Percentiles rank a stretch among this genome's conserved stretches.
Conservation (phyloP, 2,797 vertebrate genomes). For the Lerista edwardsae region DNA sequence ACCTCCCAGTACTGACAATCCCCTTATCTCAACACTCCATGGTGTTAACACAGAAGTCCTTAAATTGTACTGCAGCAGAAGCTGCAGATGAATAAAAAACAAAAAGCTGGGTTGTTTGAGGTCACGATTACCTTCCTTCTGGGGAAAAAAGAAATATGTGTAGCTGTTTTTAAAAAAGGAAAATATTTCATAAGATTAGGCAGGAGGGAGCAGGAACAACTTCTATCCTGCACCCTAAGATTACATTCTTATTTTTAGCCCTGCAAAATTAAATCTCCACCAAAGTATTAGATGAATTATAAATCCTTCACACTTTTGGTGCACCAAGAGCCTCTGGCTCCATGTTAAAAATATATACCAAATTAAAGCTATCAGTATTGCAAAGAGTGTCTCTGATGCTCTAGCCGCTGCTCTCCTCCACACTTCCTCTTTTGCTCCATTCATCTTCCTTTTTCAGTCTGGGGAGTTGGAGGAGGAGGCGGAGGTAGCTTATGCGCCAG, state of each 20-base stretch:
- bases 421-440: too few species aligned
- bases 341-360: neutral
- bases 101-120: neutral
- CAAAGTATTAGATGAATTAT: neutral
- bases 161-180: neutral
- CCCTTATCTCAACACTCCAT: neutral
- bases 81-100: neutral
- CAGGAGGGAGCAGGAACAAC: neutral
- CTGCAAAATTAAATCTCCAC: constrained; percentile 5
- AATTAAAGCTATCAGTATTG: neutral
- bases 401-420: too few species aligned
- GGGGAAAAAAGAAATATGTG: neutral
- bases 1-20: neutral
- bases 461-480: neutral
- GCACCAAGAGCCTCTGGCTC: neutral
- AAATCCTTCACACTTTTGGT: neutral
- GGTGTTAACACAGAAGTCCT: neutral
- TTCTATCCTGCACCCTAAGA: neutral
- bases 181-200: neutral
- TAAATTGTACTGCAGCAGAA: neutral
- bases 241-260: neutral
- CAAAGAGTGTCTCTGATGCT: too few species aligned
- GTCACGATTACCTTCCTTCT: neutral
- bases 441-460: too few species aligned
- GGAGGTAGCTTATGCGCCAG: too few species aligned